Evolutionary conservation across 35 echinoderm and acorn worm species (phyloP), one percentile per base, ranked within the genome.

Genomic region (Acanthaster planci): DNA sequence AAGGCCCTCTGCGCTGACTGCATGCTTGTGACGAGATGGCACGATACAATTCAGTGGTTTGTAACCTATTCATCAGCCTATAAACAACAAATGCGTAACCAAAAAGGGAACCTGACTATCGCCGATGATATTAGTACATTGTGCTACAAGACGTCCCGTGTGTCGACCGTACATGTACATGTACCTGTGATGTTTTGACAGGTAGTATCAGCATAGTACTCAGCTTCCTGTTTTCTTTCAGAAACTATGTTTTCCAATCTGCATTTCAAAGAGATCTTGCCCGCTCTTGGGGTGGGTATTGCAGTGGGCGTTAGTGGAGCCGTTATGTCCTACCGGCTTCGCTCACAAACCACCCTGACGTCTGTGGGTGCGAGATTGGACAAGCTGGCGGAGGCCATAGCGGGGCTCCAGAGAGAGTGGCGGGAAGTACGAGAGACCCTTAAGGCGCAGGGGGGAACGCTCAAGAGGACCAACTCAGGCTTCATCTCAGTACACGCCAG

Each of bases 211-310:
- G 42, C 42, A 12, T 47, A 47, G n/a, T n/a, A n/a, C n/a, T n/a
- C n/a, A 47, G 4, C 12, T 47, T 47, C 4, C 42, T 47, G 42
- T 47, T 47, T 47, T 47, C 42, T 47, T 12, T 47, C 42, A 47
- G 12, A 22, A 15, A 72, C 34, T 1, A 72, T 72, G 64, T 72
- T 72, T n/a, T 51, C 26, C 12, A 79, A 55, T 31, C 16, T 92
- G 7, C 51, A 81, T 67, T 12, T 92, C 18, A 86, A 82, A 50
- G 84, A 86, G 37, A 38, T 85, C 53, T 37, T 92, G 16, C 78
- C 87, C 38, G 87, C 87, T 22, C 5, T 93, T n/a, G 92, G 92
- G 15, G 77, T 93, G 38, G 92, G 92, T 21, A 47, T 93, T 53
- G 26, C 89, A 27, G 67, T 93, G 18, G 92, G 92, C 17, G 92